phyloP scores from a whole-genome alignment of 2,797 vertebrate species.

The Myotis planiceps region DNA sequence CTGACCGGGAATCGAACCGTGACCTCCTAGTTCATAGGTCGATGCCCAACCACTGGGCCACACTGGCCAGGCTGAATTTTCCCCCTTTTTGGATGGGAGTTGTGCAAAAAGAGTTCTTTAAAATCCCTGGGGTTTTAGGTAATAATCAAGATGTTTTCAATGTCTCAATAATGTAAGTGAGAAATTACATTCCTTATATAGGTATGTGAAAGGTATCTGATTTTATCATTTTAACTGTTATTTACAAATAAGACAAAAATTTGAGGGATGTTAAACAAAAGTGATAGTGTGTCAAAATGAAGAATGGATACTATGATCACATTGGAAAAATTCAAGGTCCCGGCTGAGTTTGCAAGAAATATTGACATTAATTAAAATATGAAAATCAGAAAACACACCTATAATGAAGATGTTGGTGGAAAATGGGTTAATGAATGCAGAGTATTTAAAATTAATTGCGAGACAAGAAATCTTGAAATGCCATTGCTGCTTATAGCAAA shows the following conservation, averaged over 20 bases:
- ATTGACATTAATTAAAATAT: background rate
- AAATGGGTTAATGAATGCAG: background rate
- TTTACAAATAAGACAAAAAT: background rate
- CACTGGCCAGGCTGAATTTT: background rate
- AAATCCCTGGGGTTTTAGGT: background rate
- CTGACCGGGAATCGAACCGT: no score
- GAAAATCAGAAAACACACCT: background rate
- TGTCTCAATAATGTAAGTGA: background rate
- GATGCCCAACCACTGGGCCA: no score
- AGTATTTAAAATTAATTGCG: background rate
- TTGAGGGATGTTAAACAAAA: background rate
- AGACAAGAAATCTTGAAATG: background rate
- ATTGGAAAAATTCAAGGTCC: background rate
- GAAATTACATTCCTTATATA: background rate
- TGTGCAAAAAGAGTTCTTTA: background rate
- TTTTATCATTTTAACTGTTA: background rate
- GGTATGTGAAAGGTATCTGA: background rate
- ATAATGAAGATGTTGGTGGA: background rate
- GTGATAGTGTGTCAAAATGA: background rate
- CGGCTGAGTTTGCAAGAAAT: background rate
- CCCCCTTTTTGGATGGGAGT: background rate
- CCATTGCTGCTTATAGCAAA: background rate
- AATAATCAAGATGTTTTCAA: slow-evolving; percentile 2
- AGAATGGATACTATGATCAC: background rate
- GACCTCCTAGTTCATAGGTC: no score